Base-by-base conservation (phyloP, 2,888 invertebrate species). In the Argyresthia goedartella region DNA sequence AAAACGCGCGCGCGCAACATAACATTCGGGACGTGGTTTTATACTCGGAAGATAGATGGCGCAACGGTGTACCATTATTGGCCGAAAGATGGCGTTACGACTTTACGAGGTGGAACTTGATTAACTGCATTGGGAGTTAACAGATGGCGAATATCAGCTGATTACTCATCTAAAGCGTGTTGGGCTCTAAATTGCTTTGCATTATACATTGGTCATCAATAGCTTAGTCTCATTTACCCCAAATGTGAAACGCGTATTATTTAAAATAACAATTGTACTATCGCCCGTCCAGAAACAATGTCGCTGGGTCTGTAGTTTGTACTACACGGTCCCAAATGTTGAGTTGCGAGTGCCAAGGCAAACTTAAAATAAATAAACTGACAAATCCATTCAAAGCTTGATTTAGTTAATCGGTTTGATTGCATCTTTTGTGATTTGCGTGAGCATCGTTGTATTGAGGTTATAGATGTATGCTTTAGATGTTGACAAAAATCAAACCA, bases 321-420 rank as follows among this genome's bases (percentile, higher is more conserved):
- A 39, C 41, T 11, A 6, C 6, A 25, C 25, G n/a, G 11, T 25
- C 47, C 47, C 47, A 48, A 48, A 36, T 35, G 48, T 15, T 48
- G 14, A 4, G 35, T 35, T 48, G 15, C 48, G 13, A 35, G 15
- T 34, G 47, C 14, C 48, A 6, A 68, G 69, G 82, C 81, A 67
- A 78, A 81, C 77, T 78, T 70, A 82, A 71, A 72, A 64, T 65
- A 62, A 69, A 62, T 56, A 59, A 60, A 65, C 63, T 65, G 66
- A 71, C 61, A 59, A 66, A 69, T 69, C 67, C 76, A 81, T 71
- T 71, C 72, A 77, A 81, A 82, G 84, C 82, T 61, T 80, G 79
- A 67, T n/a, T n/a, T 65, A 63, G 66, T 71, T 69, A 70, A 61
- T 59, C 69, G 66, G 65, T 69, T 53, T 57, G 51, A 34, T 58